These are phyloP conservation scores for Strigamia crassipes DNA, from an alignment of 2,888 invertebrate genomes.

Conservation along the genomic window DNA sequence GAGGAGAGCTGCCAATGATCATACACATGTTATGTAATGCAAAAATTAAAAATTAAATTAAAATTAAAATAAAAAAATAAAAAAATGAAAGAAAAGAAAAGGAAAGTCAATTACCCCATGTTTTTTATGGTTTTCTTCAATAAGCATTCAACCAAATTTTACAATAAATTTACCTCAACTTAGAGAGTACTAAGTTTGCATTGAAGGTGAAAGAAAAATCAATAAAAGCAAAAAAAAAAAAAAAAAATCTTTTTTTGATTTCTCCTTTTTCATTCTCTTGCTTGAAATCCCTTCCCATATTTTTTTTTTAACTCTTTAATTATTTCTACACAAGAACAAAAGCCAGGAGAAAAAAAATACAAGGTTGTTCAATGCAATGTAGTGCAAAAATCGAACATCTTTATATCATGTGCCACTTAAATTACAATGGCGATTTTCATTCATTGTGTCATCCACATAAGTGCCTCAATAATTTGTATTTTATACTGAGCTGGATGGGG, in stretches of 20 bases:
- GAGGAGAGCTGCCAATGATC: neutral
- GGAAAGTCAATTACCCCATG: conserved; percentile 24
- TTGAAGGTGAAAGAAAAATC: conserved; percentile 39
- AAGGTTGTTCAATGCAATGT: neutral
- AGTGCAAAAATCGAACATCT: too few species aligned
- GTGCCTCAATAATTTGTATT: too few species aligned
- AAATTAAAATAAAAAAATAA: too few species aligned
- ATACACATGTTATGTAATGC: neutral
- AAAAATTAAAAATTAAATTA: neutral
- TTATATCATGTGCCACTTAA: too few species aligned
- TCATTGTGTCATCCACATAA: too few species aligned
- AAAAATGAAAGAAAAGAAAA: neutral
- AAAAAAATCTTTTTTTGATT: neutral
- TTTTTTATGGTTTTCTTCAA: neutral
- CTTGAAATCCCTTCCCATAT: neutral
- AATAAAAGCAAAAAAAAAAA: neutral
- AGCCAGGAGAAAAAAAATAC: neutral
- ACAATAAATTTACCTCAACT: conserved; percentile 40
- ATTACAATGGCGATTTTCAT: too few species aligned
- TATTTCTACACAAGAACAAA: neutral
- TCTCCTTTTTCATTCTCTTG: neutral
- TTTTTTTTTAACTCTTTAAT: neutral
- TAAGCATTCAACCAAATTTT: conserved; percentile 37
- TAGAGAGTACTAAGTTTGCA: conserved; percentile 6
- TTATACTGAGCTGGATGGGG: too few species aligned